Evolutionary conservation across 2,113 vertebrate species (phyloP).

Genomic region (Fulica atra): DNA sequence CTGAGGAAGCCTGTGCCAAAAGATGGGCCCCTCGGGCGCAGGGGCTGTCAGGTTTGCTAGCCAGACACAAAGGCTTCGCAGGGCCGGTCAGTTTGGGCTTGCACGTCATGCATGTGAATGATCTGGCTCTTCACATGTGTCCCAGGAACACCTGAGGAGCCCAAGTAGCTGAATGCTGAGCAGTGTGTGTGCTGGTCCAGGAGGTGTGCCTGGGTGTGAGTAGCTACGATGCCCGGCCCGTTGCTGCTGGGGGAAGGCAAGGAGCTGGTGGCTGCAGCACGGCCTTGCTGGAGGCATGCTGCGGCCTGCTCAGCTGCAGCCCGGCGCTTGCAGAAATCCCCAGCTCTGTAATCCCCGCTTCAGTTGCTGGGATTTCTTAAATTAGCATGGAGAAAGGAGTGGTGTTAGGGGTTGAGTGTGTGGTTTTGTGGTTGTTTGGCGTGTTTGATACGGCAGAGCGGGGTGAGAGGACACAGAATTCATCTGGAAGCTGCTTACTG

Average conservation of each 20-base stretch:
- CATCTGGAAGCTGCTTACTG: neutral
- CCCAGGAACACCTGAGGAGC: neutral
- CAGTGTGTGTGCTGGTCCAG: rapidly evolving
- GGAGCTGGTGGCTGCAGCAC: rapidly evolving
- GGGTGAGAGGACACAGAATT: neutral
- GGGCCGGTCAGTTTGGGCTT: neutral
- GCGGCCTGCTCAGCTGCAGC: neutral
- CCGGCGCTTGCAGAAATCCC: neutral
- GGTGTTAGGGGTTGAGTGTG: neutral
- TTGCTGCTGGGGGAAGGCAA: rapidly evolving
- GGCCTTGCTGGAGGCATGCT: rapidly evolving
- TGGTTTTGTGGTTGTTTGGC: neutral
- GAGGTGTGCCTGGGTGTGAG: neutral
- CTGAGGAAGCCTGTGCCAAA: neutral
- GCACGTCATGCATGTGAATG: neutral
- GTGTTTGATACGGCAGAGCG: neutral
- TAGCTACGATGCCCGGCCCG: neutral
- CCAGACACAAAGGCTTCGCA: neutral
- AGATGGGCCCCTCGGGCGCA: rapidly evolving
- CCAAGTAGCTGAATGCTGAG: rapidly evolving
- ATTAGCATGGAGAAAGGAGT: neutral
- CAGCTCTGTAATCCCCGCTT: neutral
- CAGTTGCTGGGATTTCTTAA: neutral
- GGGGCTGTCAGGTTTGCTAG: neutral
- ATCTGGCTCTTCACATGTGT: rapidly evolving